Conservation (phyloP, 1,140 invertebrate genomes). For the Microplitis mediator region DNA sequence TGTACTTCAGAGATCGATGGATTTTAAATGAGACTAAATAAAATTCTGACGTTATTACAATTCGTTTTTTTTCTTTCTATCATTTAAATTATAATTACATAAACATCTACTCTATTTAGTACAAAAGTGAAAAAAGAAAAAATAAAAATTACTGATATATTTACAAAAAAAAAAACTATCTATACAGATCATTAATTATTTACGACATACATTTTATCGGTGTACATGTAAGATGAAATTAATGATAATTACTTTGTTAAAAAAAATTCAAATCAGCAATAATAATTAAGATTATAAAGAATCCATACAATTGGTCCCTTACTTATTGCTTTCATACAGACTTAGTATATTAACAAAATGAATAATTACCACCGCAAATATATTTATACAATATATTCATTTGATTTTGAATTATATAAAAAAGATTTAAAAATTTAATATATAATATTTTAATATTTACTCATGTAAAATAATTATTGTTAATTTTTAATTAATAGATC, state of each 20-base stretch:
- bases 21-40: constrained; percentile 2
- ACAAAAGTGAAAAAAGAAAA: background rate
- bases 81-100: background rate
- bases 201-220: too few species aligned
- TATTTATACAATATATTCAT: background rate
- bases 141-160: background rate
- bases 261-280: background rate
- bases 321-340: background rate
- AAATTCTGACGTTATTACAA: too few species aligned
- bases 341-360: background rate
- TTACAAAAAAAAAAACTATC: too few species aligned
- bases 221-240: too few species aligned
- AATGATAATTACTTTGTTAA: background rate
- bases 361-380: background rate
- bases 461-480: too few species aligned
- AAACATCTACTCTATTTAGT: background rate
- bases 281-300: constrained; percentile 14
- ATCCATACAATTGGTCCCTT: constrained; percentile 13
- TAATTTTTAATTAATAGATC: background rate
- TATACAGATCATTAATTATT: too few species aligned
- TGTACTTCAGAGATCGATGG: background rate
- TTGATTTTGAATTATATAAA: background rate
- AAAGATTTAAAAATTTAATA: background rate
- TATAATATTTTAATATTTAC: background rate
- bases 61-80: too few species aligned